Evolutionary conservation across 2,113 vertebrate species (phyloP), one percentile per base, ranked within the genome.

Genomic region (Sceloporus undulatus): DNA sequence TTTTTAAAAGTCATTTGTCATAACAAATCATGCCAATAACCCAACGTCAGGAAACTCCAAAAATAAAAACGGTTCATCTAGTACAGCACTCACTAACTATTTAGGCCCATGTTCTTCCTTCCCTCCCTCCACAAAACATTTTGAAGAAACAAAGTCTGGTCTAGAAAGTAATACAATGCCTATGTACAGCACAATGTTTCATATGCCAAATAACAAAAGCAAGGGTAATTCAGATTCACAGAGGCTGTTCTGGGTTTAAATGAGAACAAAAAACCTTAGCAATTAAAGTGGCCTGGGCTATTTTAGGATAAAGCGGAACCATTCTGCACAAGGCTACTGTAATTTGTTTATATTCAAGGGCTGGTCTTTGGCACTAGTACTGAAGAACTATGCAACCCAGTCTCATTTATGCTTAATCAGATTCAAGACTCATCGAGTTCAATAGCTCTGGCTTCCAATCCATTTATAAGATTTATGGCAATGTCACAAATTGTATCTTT

Each of bases 221-320:
- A 27, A 73, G 65, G 10, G 52, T 56, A 88, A 81, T 70, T 84
- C 87, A 56, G 42, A 80, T 80, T 89, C 83, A 66, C 40, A 74
- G 0, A 81, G 82, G 80, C 83, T 90, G 74, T 85, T 90, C 83
- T 1, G 1, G 86, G 23, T 9, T 52, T 89, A 40, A 1, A 0
- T 0, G 62, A 90, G 52, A 23, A 81, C 86, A 87, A 93, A 93
- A 34, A 29, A 42, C 13, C 70, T 75, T 70, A 52, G n/a, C n/a
- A 83, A 62, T 76, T 83, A 74, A 83, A 87, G 34, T 59, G 85
- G 79, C 85, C 89, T 79, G 75, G 29, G 71, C 75, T 91, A 59
- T 80, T 82, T 85, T 91, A 86, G 90, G 92, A 93, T 86, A 90
- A 66, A 90, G 84, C 38, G 91, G 84, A 89, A 91, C 70, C 14